A percentile compares a stretch with the other conserved stretches of the same genome.
These are phyloP conservation scores for Apamea monoglypha DNA, from an alignment of 2,888 invertebrate species.

Conservation along the genomic window DNA sequence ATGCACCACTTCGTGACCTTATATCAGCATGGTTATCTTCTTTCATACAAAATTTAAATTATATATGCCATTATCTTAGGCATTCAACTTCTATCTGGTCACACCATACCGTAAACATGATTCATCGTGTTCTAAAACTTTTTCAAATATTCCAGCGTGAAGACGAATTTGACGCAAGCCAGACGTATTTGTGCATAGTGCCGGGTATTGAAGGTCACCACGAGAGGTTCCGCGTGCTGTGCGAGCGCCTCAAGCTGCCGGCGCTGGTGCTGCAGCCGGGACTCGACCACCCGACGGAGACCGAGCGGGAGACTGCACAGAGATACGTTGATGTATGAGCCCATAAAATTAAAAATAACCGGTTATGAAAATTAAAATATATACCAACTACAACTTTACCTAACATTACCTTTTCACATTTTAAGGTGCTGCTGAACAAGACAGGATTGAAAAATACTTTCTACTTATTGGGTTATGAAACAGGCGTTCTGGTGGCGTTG, in stretches of 20 bases:
- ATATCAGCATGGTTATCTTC: too few relatives aligned
- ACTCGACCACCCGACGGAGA: constrained; percentile 71
- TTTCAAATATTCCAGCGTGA: constrained; percentile 70
- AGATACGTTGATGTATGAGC: constrained; percentile 71
- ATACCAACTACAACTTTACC: neutral
- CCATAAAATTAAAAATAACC: neutral
- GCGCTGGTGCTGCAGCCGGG: constrained; percentile 71
- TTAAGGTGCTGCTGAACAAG: constrained; percentile 54
- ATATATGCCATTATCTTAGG: too few relatives aligned
- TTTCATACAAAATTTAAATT: too few relatives aligned
- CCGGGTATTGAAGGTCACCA: constrained; percentile 78
- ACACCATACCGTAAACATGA: too few relatives aligned
- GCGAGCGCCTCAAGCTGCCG: constrained; percentile 70
- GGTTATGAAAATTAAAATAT: neutral
- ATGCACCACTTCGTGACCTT: neutral
- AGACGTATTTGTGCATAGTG: constrained; percentile 71
- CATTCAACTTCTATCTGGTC: neutral
- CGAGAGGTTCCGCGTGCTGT: constrained; percentile 69
- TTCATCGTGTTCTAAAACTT: neutral
- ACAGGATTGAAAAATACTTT: constrained; percentile 68
- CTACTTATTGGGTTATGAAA: constrained; percentile 79
- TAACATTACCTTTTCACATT: neutral
- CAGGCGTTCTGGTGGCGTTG: constrained; percentile 74
- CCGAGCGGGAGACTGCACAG: constrained; percentile 70
- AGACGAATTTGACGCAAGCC: constrained; percentile 71